These are phyloP conservation scores for Cyphomyrmex costatus DNA, from an alignment of 1,140 invertebrate species.

Conservation along the genomic window DNA sequence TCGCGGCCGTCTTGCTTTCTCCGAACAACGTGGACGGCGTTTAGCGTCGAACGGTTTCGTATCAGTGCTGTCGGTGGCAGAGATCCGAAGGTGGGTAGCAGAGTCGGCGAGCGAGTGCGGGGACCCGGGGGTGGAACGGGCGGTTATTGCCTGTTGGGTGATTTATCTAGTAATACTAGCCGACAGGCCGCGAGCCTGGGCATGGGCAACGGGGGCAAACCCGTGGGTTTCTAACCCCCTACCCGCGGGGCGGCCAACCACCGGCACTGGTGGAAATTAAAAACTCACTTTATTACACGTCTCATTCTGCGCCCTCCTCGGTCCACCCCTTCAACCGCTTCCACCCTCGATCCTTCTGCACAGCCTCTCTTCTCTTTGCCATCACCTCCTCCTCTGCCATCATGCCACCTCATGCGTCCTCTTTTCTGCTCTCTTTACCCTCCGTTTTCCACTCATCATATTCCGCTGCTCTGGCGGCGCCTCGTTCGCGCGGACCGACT, in stretches of 20 bases:
- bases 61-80: slow-evolving; percentile 78
- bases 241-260: slow-evolving; percentile 78
- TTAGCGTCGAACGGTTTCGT: slow-evolving; percentile 75
- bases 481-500: slow-evolving; percentile 80
- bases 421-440: slow-evolving; percentile 39
- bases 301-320: slow-evolving; percentile 82
- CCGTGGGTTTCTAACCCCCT: slow-evolving; percentile 78
- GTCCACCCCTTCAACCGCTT: slow-evolving; percentile 31
- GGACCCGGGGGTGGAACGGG: slow-evolving; percentile 67
- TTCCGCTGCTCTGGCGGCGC: slow-evolving; percentile 62
- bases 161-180: slow-evolving; percentile 87
- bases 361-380: slow-evolving; percentile 49
- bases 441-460: slow-evolving; percentile 65
- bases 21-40: slow-evolving; percentile 33
- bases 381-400: not conserved
- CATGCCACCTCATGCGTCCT: slow-evolving; percentile 53
- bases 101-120: slow-evolving; percentile 65
- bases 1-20: slow-evolving; percentile 30
- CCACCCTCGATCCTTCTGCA: slow-evolving; percentile 56
- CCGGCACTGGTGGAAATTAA: slow-evolving; percentile 86
- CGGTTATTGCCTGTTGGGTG: slow-evolving; percentile 87
- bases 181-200: slow-evolving; percentile 84
- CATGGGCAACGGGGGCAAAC: slow-evolving; percentile 69
- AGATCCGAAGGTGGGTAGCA: slow-evolving; percentile 69
- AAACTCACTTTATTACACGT: slow-evolving; percentile 87